Base-by-base conservation (phyloP, 2,888 invertebrate species). In the Halictus quadricinctus region DNA sequence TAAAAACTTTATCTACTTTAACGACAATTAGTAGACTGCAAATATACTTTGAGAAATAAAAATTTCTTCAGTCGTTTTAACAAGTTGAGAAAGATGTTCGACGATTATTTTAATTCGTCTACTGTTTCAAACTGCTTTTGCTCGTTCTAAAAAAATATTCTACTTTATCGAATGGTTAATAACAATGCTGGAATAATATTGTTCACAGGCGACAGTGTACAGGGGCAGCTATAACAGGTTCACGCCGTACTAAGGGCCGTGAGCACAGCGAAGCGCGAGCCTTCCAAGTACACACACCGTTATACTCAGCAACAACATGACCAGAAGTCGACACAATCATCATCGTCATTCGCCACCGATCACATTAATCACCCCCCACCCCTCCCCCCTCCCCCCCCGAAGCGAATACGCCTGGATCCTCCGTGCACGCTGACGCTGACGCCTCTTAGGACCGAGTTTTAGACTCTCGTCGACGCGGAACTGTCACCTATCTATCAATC, bases 221-320 rank as follows among this genome's bases (percentile, higher is more conserved):
- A 97, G 98, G 95, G 97, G 98, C 95, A 97, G 98, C 92, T 98
- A 98, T 96, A 98, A 98, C 96, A 97, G 98, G 95, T 98, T 98
- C 95, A 97, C 98, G 95, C 98, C 98, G 94, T 98, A 98, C 95
- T 98, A 96, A 96, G 95, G 91, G 81, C 66, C 66, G 66, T 36
- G 70, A 79, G 72, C 21, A 72, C 72, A 88, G 74, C 36, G 83
- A 84, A 87, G 85, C 88, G 72, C 89, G 90, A 91, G 90, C 90
- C 90, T 91, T 91, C 91, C 90, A 91, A 90, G 94, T 86, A 88
- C 90, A 89, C 82, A 88, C 90, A 89, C 81, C 90, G 90, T 90
- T 90, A 91, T 90, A 92, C 91, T 92, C 92, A 90, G 90, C 91
- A 92, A 66, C 90, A 92, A 93, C 93, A 93, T 92, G 93, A 93